These are phyloP conservation scores for Trichopoda pennipes DNA, from an alignment of 2,888 invertebrate species.

Conservation along the genomic window DNA sequence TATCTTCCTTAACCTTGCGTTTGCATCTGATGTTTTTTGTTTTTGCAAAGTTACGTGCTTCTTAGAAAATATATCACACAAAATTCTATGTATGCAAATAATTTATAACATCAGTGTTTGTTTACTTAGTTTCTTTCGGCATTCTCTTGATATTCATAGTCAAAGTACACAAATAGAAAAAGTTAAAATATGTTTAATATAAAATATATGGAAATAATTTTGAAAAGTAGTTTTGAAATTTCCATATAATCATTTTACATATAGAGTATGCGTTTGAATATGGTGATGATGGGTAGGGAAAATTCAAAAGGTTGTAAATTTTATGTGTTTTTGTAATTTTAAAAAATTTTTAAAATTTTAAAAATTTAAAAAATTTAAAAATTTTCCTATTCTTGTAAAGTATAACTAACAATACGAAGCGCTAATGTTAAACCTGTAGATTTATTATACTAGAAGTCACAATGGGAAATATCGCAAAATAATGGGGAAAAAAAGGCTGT, in stretches of 20 bases:
- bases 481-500: too few relatives aligned
- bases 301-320: neutral
- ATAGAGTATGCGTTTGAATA: neutral
- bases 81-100: conserved; percentile 29
- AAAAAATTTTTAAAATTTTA: neutral
- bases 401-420: too few relatives aligned
- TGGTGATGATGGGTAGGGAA: conserved; percentile 2
- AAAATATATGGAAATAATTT: conserved; percentile 4
- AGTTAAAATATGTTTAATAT: conserved; percentile 15
- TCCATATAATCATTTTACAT: neutral
- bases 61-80: conserved; percentile 2
- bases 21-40: conserved; percentile 1
- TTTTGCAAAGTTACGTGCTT: neutral
- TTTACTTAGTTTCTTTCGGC: neutral
- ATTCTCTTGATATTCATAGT: neutral
- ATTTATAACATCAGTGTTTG: conserved; percentile 33
- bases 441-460: too few relatives aligned
- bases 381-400: too few relatives aligned
- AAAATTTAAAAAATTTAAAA: neutral
- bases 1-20: neutral
- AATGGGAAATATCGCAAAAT: too few relatives aligned
- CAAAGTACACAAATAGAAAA: conserved; percentile 4
- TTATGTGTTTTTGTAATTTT: neutral
- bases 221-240: conserved; percentile 4
- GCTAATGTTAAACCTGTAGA: too few relatives aligned